Percentiles rank a stretch among this genome's conserved stretches.
Evolutionary conservation across 2,888 invertebrate genomes (phyloP).

Genomic region (Dolichomitus sp.): DNA sequence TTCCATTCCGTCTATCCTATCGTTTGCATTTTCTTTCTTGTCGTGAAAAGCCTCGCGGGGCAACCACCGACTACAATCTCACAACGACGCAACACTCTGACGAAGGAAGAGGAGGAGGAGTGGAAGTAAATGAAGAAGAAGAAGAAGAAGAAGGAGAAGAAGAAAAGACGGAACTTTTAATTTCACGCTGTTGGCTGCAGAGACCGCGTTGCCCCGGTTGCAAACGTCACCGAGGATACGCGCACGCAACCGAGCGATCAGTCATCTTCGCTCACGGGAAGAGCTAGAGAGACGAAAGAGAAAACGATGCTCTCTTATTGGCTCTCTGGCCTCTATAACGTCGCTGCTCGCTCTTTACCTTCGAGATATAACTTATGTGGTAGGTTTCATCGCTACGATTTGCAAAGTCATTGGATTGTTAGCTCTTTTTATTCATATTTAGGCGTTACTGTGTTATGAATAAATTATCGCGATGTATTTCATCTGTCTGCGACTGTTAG

Average conservation of each 20-base stretch:
- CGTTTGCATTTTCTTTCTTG: slow-evolving; percentile 59
- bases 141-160: slow-evolving; percentile 35
- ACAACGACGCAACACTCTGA: slow-evolving; percentile 20
- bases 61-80: slow-evolving; percentile 20
- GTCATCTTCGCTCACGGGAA: slow-evolving; percentile 68
- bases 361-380: slow-evolving; percentile 6
- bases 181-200: slow-evolving; percentile 77
- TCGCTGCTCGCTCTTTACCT: slow-evolving; percentile 25
- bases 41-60: slow-evolving; percentile 67
- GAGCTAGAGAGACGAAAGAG: slow-evolving; percentile 17
- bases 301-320: slow-evolving; percentile 46
- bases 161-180: slow-evolving; percentile 71
- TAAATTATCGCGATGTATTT: not conserved
- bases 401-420: not conserved
- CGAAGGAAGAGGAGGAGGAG: slow-evolving; percentile 8
- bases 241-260: slow-evolving; percentile 72
- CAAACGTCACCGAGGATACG: slow-evolving; percentile 63
- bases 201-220: slow-evolving; percentile 62
- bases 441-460: not conserved
- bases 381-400: not conserved
- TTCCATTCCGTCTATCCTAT: slow-evolving; percentile 48
- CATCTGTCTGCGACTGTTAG: not conserved
- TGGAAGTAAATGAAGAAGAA: slow-evolving; percentile 22
- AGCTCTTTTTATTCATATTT: slow-evolving; percentile 25
- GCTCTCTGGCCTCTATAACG: slow-evolving; percentile 28